Percentiles rank a stretch among this genome's conserved stretches.
Conservation (phyloP, 2,888 invertebrate genomes). For the Trissonchulus sp. region DNA sequence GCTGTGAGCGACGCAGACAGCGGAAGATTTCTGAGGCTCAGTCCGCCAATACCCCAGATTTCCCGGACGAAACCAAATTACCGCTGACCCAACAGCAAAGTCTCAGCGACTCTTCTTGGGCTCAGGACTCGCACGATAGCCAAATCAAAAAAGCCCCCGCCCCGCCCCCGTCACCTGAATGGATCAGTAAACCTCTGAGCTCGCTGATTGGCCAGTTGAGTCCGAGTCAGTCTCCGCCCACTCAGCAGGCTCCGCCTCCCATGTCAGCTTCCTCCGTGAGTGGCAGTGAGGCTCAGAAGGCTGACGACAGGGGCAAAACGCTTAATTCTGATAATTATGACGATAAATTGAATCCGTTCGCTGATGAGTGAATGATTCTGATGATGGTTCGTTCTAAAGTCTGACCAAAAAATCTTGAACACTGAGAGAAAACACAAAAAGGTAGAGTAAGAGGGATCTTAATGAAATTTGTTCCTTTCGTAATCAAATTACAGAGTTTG, state of each 20-base stretch:
- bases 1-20: conserved; percentile 29
- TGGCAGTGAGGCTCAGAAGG: background rate
- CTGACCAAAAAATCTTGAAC: no score
- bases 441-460: no score
- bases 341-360: conserved; percentile 25
- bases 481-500: no score
- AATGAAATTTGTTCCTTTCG: no score
- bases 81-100: no score
- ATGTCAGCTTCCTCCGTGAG: background rate
- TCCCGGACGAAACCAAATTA: no score
- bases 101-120: no score
- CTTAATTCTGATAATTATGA: conserved; percentile 18
- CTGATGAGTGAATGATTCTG: background rate
- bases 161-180: background rate
- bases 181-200: background rate
- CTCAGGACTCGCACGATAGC: background rate
- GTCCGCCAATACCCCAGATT: no score
- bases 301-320: background rate
- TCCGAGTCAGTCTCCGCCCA: background rate
- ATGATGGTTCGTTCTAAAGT: no score
- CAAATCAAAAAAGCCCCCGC: background rate
- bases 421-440: no score
- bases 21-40: no score
- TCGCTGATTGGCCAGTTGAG: background rate
- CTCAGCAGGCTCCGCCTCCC: background rate